Conservation (phyloP, 2,797 vertebrate genomes). For the Arrhamphus sclerolepis region DNA sequence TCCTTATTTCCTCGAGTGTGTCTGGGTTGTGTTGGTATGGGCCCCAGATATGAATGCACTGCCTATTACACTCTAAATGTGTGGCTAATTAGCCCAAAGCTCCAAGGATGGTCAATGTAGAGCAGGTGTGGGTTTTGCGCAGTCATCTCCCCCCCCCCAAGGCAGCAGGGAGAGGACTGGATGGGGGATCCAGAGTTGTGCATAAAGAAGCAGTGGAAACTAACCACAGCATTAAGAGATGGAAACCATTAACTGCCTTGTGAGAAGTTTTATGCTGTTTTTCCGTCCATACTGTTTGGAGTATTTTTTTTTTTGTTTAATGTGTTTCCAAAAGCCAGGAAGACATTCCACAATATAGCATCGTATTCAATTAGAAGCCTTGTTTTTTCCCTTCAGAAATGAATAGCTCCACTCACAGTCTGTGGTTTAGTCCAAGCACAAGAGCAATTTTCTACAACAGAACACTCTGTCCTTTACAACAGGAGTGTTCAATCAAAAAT, state of each 20-base stretch:
- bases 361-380: slow-evolving; percentile 72
- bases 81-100: slow-evolving; percentile 63
- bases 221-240: slow-evolving; percentile 78
- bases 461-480: slow-evolving; percentile 60
- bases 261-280: slow-evolving; percentile 75
- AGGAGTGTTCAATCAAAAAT: slow-evolving; percentile 11
- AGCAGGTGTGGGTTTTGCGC: slow-evolving; percentile 75
- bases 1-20: slow-evolving; percentile 37
- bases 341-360: slow-evolving; percentile 72
- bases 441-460: slow-evolving; percentile 73
- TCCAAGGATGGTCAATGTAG: slow-evolving; percentile 56
- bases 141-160: slow-evolving; percentile 51
- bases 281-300: slow-evolving; percentile 65
- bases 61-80: slow-evolving; percentile 37
- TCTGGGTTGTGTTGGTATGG: slow-evolving; percentile 34
- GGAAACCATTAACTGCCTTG: slow-evolving; percentile 79
- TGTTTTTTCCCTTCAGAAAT: slow-evolving; percentile 64
- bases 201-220: slow-evolving; percentile 79
- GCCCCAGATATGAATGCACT: slow-evolving; percentile 24
- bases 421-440: slow-evolving; percentile 69
- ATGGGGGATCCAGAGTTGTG: slow-evolving; percentile 55
- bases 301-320: slow-evolving; percentile 28
- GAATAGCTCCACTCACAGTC: slow-evolving; percentile 66
- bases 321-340: slow-evolving; percentile 63
- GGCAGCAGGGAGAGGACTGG: slow-evolving; percentile 42